Evolutionary conservation across 2,888 invertebrate species (phyloP).

Genomic region (Pilophorus perplexus): DNA sequence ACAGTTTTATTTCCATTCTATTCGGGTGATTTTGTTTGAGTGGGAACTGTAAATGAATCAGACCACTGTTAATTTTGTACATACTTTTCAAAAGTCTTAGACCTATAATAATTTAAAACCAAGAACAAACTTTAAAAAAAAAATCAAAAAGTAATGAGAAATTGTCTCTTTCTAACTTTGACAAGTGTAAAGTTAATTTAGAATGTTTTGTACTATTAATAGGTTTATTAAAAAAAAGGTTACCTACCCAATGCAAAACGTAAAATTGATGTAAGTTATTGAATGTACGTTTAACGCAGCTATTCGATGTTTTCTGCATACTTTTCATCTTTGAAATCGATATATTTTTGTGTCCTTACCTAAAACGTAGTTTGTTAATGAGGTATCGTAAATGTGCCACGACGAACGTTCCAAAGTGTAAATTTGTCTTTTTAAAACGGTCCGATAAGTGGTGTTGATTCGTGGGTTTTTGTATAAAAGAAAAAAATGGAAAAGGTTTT

Average conservation of each 20-base stretch:
- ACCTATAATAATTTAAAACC: slow-evolving; percentile 32
- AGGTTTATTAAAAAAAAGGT: slow-evolving; percentile 40
- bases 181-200: slow-evolving; percentile 43
- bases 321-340: slow-evolving; percentile 45
- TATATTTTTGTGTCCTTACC: slow-evolving; percentile 45
- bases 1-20: slow-evolving; percentile 19
- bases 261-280: slow-evolving; percentile 36
- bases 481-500: not conserved
- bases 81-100: slow-evolving; percentile 31
- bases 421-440: not conserved
- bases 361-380: slow-evolving; percentile 20
- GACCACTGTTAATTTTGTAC: slow-evolving; percentile 42
- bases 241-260: slow-evolving; percentile 28
- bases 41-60: slow-evolving; percentile 11
- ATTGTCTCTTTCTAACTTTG: slow-evolving; percentile 30
- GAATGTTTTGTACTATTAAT: slow-evolving; percentile 45
- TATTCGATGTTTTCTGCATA: slow-evolving; percentile 46
- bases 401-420: slow-evolving; percentile 18
- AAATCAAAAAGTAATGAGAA: slow-evolving; percentile 36
- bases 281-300: slow-evolving; percentile 42
- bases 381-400: not conserved
- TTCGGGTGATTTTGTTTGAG: slow-evolving; percentile 11
- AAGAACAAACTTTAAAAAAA: slow-evolving; percentile 27
- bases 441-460: not conserved
- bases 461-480: not conserved